A percentile compares a stretch with the other conserved stretches of the same genome.
Conservation (phyloP, 2,113 vertebrate genomes). For the Sylvilagus bachmani region DNA sequence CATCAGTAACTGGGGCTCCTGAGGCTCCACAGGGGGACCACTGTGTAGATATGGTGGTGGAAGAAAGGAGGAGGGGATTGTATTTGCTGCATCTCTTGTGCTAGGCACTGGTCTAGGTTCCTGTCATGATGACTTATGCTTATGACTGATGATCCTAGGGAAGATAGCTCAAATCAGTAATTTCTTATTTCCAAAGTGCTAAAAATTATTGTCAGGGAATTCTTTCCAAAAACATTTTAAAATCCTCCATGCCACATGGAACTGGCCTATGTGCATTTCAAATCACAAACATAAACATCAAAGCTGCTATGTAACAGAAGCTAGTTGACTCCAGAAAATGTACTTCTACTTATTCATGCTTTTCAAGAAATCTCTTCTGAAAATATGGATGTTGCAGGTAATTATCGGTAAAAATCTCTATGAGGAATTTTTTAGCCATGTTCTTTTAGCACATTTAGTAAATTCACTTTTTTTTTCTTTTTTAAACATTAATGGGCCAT, state of each 20-base stretch:
- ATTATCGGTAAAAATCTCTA: constrained; percentile 7
- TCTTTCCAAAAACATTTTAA: constrained; percentile 24
- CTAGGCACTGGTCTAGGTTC: background rate
- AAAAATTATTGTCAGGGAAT: background rate
- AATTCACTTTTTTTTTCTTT: constrained; percentile 9
- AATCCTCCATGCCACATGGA: background rate
- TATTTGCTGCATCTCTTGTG: background rate
- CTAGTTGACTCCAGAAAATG: constrained; percentile 15
- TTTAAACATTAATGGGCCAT: constrained; percentile 51
- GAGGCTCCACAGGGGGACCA: background rate
- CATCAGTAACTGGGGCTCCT: background rate
- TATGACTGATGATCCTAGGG: background rate
- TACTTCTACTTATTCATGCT: background rate
- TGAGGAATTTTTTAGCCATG: constrained; percentile 51
- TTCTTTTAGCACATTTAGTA: background rate
- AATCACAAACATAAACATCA: constrained; percentile 1
- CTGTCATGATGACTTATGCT: background rate
- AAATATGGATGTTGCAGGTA: constrained; percentile 41
- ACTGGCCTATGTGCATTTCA: background rate
- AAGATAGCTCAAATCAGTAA: constrained; percentile 1
- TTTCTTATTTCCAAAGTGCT: constrained; percentile 28
- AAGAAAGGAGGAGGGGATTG: background rate
- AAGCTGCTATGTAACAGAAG: background rate
- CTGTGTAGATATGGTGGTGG: too few relatives aligned
- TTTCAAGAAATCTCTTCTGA: constrained; percentile 52